phyloP scores from a whole-genome alignment of 2,797 vertebrate species.

The Pangasius larnaudii region DNA sequence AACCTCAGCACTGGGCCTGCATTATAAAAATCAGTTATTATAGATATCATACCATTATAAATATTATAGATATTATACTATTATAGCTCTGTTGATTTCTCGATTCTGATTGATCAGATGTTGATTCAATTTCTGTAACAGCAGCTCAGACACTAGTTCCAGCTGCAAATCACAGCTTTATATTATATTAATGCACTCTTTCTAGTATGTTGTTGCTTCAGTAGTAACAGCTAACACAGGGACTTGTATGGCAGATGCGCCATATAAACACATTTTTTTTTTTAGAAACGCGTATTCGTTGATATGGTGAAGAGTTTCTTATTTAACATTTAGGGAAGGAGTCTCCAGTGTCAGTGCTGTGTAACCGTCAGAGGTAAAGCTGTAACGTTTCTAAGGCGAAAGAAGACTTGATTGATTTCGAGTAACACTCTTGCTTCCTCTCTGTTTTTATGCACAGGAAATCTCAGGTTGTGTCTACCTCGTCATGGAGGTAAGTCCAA shows the following conservation, averaged over 20 bases:
- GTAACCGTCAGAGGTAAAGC: not conserved
- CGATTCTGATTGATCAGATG: not conserved
- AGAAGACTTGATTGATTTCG: not conserved
- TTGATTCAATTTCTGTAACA: not conserved
- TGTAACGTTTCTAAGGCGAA: not conserved
- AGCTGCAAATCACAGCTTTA: not conserved
- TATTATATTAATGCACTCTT: not conserved
- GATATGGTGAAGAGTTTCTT: not conserved
- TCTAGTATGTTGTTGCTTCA: not conserved
- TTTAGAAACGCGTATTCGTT: not conserved
- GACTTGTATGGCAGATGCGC: not conserved
- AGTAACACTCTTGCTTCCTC: conserved; percentile 8
- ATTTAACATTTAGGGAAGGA: not conserved
- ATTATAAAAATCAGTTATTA: not conserved
- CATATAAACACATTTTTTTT: not conserved
- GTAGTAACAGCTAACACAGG: not conserved
- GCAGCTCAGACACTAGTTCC: not conserved
- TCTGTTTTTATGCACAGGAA: conserved; percentile 78
- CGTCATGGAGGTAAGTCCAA: conserved; percentile 93
- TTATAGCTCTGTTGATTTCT: not conserved
- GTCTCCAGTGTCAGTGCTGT: not conserved
- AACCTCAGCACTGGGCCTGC: not conserved
- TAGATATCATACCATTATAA: no score
- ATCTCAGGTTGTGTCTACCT: conserved; percentile 93
- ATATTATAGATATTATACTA: no score